Percentiles rank a stretch among this genome's conserved stretches.
These are phyloP conservation scores for Seira sanloemensis DNA, from an alignment of 2,888 invertebrate genomes.

Conservation along the genomic window DNA sequence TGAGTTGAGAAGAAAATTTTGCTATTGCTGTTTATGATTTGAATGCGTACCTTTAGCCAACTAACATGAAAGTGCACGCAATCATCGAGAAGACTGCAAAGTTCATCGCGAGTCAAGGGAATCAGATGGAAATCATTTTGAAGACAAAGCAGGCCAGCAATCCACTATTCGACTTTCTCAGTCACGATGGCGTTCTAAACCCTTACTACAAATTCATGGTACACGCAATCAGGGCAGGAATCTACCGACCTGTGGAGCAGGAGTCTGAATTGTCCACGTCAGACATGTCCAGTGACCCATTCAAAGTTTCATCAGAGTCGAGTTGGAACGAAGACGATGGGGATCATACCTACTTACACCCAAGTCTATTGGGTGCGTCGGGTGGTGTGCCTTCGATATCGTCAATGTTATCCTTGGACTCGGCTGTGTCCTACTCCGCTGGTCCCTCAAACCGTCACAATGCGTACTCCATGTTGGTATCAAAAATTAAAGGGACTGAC, in stretches of 20 bases:
- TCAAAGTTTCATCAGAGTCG: not conserved
- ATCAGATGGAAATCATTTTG: slow-evolving; percentile 98
- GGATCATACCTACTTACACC: slow-evolving; percentile 83
- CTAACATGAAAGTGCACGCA: slow-evolving; percentile 90
- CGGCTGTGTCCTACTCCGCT: not conserved
- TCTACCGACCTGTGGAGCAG: slow-evolving; percentile 78
- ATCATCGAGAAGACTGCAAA: slow-evolving; percentile 96
- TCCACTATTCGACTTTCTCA: slow-evolving; percentile 94
- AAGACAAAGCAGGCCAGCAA: slow-evolving; percentile 98
- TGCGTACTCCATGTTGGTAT: slow-evolving; percentile 91
- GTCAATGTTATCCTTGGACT: slow-evolving; percentile 75
- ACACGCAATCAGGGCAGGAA: slow-evolving; percentile 82
- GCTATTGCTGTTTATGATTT: slow-evolving; percentile 57
- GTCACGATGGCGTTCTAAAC: slow-evolving; percentile 88
- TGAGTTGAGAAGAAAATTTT: too few relatives aligned
- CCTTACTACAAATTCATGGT: slow-evolving; percentile 87
- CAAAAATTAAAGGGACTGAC: slow-evolving; percentile 86
- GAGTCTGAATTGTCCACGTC: slow-evolving; percentile 47
- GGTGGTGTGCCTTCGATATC: not conserved
- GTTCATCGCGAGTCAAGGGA: slow-evolving; percentile 87
- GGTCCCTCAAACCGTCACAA: slow-evolving; percentile 86
- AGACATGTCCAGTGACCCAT: not conserved
- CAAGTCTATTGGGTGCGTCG: slow-evolving; percentile 79
- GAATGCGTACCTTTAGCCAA: slow-evolving; percentile 85
- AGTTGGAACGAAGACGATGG: slow-evolving; percentile 78